Base-by-base conservation (phyloP, 1,140 invertebrate species). In the Cepaea nemoralis region DNA sequence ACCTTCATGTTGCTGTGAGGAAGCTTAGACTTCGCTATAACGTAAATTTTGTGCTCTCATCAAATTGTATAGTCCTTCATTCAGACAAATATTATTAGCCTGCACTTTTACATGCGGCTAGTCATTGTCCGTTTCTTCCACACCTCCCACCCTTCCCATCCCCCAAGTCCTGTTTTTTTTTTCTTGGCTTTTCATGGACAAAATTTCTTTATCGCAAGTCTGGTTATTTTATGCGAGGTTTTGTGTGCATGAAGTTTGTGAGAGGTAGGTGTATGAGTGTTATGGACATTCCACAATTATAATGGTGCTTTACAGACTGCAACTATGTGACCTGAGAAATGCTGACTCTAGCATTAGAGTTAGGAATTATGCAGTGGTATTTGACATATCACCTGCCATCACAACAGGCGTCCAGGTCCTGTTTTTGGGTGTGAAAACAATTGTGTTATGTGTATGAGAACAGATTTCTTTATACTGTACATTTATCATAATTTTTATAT, bases 41-140 rank as follows among this genome's bases (percentile, higher is more conserved):
- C 3, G 35, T 16, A 40, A 70, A 70, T 40, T 70, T 70, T 70
- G 69, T 70, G n/a, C n/a, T 70, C 69, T 69, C 50, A n/a, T 31
- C 5, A 63, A 63, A 63, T 63, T 27, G n/a, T 42, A 70, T n/a
- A 70, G 12, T 22, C 10, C 19, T 40, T 66, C 31, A 66, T n/a
- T 39, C 27, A 14, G n/a, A 70, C 19, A 69, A 27, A 73, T 73
- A 73, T 33, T 74, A 5, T 74, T 74, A 74, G 71, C 39, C 71
- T 50, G 71, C 71, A 74, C 71, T 74, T 74, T 63, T 74, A 74
- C 71, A 74, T 74, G 71, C 71, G 37, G 71, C 71, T 39, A n/a
- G n/a, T n/a, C n/a, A n/a, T n/a, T n/a, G n/a, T n/a, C n/a, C n/a
- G n/a, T n/a, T n/a, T n/a, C n/a, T n/a, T n/a, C n/a, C n/a, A n/a